Base-by-base conservation (phyloP, 2,113 vertebrate genomes). In the Phalacrocorax carbo region DNA sequence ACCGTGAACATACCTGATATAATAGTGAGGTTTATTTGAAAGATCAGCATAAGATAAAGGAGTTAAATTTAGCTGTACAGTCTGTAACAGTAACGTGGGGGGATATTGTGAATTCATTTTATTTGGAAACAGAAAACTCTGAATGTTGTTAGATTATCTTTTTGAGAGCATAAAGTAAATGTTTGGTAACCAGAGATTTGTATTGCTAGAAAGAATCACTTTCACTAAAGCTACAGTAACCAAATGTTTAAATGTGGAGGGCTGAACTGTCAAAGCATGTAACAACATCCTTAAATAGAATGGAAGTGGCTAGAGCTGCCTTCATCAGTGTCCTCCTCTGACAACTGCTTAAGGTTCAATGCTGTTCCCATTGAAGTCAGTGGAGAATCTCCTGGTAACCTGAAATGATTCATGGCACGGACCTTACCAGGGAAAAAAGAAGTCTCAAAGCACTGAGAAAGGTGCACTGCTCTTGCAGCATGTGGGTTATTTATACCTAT, bases 1-100 rank as follows among this genome's bases (percentile, higher is more conserved):
- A 97, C 93, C 49, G 29, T 97, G 98, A 97, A 97, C 95, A 94
- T 97, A 97, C 96, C 97, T 97, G 94, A 93, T 94, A 93, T 40
- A 96, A 98, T 97, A 97, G 97, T 87, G 97, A 92, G 79, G 91
- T 95, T 95, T 79, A 91, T 85, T 96, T 89, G 84, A 91, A 96
- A 97, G 96, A 98, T 96, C 95, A 96, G 52, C 70, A 15, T 91
- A 93, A 97, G 96, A 96, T 95, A 97, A 96, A 97, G 96, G 70
- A 95, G 96, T 96, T 97, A 96, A 96, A 97, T 97, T 96, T 95
- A 97, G 88, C 94, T 91, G 78, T 91, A 88, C 68, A 49, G 90
- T 66, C 97, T 71, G 62, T 68, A 96, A 88, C 86, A 96, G 96
- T 96, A 95, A 95, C 84, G 91, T 6, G 20, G 91, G 79, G 95